Conservation (phyloP, 2,888 invertebrate genomes). For the Augiades crinisus region DNA sequence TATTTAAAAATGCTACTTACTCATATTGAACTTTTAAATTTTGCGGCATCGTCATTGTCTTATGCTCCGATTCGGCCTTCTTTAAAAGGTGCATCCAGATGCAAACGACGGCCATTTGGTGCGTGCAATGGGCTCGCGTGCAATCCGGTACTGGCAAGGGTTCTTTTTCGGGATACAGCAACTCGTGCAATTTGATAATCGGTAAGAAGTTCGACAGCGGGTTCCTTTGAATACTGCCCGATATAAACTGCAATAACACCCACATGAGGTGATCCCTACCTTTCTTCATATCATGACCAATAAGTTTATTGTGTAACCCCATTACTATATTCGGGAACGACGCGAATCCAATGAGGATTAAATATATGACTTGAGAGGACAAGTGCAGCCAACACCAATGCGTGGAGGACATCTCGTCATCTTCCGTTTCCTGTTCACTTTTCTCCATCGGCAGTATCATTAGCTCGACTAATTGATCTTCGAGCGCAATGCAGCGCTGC, state of each 20-base stretch:
- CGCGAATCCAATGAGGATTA: constrained; percentile 96
- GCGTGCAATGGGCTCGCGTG: constrained; percentile 91
- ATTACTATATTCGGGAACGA: constrained; percentile 96
- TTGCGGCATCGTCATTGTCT: constrained; percentile 90
- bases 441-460: constrained; percentile 96
- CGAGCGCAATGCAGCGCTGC: constrained; percentile 92
- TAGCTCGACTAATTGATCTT: constrained; percentile 95
- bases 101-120: constrained; percentile 96
- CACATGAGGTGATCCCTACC: constrained; percentile 99
- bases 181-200: constrained; percentile 94
- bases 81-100: constrained; percentile 98
- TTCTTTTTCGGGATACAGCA: constrained; percentile 96
- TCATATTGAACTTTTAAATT: constrained; percentile 92
- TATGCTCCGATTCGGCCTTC: constrained; percentile 94
- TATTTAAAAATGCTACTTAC: constrained; percentile 74
- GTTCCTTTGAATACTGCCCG: constrained; percentile 97
- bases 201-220: constrained; percentile 93
- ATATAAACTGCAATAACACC: constrained; percentile 97
- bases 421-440: constrained; percentile 86
- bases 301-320: constrained; percentile 91
- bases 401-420: constrained; percentile 83
- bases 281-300: constrained; percentile 90
- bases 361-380: constrained; percentile 96
- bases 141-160: constrained; percentile 94
- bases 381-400: constrained; percentile 96